Conservation (phyloP, 2,888 invertebrate species). For the Xestoiulus laeticollis region DNA sequence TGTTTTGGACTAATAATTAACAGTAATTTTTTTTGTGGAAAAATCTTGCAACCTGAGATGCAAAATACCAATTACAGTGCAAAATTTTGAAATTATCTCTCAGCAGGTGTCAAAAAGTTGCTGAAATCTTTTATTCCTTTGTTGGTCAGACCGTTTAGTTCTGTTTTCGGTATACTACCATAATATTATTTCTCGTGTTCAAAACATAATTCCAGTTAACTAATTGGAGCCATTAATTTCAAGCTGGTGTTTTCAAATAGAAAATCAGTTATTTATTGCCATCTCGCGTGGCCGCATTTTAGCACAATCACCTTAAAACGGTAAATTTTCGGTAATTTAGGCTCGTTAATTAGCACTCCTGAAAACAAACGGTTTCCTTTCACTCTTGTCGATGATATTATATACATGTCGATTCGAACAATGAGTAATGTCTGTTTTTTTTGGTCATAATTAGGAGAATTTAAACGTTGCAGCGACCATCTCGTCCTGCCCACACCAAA, state of each 20-base stretch:
- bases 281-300: background rate
- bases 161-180: too few species aligned
- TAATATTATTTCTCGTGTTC: too few species aligned
- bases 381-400: background rate
- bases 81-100: too few species aligned
- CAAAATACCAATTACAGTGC: too few species aligned
- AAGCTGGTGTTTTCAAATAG: background rate
- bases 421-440: background rate
- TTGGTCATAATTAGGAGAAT: background rate
- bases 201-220: background rate
- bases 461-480: background rate
- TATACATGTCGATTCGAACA: too few species aligned
- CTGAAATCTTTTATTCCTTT: too few species aligned
- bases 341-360: background rate
- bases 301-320: background rate
- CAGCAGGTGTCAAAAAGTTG: too few species aligned
- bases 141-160: too few species aligned
- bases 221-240: background rate
- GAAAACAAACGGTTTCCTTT: background rate
- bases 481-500: background rate
- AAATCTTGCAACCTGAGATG: too few species aligned
- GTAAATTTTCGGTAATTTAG: background rate
- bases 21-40: too few species aligned
- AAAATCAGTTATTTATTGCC: background rate
- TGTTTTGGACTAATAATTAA: too few species aligned